Evolutionary conservation across 2,797 vertebrate genomes (phyloP).

Genomic region (Aviceda cuculoides): DNA sequence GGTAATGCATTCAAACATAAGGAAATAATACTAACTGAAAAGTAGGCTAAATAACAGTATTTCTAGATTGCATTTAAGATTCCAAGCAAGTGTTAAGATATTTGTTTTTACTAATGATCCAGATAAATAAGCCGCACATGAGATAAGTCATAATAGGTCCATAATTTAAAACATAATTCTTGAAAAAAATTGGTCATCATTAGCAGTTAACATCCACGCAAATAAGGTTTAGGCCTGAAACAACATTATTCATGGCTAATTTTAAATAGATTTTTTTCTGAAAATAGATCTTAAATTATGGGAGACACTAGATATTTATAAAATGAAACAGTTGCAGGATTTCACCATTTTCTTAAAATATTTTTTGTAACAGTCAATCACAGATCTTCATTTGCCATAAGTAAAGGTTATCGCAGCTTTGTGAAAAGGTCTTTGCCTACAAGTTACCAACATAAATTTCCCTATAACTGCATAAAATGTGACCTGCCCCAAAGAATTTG

Average conservation of each 20-base stretch:
- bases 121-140: background rate
- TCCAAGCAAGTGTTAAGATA: background rate
- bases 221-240: background rate
- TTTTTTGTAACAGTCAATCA: background rate
- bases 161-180: slow-evolving; percentile 21
- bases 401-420: background rate
- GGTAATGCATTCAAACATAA: background rate
- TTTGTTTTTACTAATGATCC: background rate
- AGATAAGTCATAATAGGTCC: background rate
- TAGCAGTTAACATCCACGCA: slow-evolving; percentile 6
- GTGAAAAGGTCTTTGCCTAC: background rate
- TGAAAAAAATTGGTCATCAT: background rate
- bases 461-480: background rate
- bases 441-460: background rate
- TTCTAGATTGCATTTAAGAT: background rate
- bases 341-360: background rate
- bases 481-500: background rate
- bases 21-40: background rate
- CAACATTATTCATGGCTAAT: slow-evolving; percentile 18
- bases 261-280: background rate
- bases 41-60: background rate
- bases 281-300: background rate
- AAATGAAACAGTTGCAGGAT: background rate
- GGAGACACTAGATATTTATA: background rate
- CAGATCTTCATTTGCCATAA: background rate